These are phyloP conservation scores for Phycodurus eques DNA, from an alignment of 2,113 vertebrate genomes.

Conservation along the genomic window DNA sequence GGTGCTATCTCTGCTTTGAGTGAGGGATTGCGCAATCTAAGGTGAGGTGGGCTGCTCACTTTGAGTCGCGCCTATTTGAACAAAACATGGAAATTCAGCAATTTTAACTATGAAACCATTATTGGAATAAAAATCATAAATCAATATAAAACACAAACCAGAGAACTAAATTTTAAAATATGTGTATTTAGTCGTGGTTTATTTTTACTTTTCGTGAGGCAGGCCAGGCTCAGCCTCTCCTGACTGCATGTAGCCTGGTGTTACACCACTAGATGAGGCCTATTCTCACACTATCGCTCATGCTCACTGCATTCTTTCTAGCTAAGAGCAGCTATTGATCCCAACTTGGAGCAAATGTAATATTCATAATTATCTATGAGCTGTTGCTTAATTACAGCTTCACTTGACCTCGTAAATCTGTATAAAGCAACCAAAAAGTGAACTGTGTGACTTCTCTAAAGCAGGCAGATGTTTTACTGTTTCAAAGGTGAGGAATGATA, in stretches of 20 bases:
- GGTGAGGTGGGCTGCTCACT: background rate
- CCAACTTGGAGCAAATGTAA: slow-evolving; percentile 1
- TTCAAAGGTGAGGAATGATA: slow-evolving; percentile 58
- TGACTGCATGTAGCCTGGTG: background rate
- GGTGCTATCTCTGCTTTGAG: background rate
- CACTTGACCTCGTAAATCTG: slow-evolving; percentile 37
- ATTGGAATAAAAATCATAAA: background rate
- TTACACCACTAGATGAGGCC: slow-evolving; percentile 6
- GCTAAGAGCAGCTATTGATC: background rate
- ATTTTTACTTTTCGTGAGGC: background rate
- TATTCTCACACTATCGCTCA: slow-evolving; percentile 23
- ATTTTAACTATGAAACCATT: background rate
- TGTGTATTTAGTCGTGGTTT: background rate
- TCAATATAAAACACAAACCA: background rate
- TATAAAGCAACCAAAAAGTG: slow-evolving; percentile 21
- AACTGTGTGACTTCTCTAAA: slow-evolving; percentile 24
- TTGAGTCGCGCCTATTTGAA: background rate
- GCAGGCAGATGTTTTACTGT: slow-evolving; percentile 62
- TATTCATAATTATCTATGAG: background rate
- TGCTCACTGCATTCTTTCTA: slow-evolving; percentile 13
- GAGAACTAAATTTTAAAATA: background rate
- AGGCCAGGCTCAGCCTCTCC: background rate
- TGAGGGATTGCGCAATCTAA: background rate
- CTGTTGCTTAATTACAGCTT: slow-evolving; percentile 10
- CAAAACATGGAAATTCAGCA: too few relatives aligned